Evolutionary conservation across 2,113 vertebrate species (phyloP), one percentile per base, ranked within the genome.

Genomic region (Poeciliopsis retropinna): DNA sequence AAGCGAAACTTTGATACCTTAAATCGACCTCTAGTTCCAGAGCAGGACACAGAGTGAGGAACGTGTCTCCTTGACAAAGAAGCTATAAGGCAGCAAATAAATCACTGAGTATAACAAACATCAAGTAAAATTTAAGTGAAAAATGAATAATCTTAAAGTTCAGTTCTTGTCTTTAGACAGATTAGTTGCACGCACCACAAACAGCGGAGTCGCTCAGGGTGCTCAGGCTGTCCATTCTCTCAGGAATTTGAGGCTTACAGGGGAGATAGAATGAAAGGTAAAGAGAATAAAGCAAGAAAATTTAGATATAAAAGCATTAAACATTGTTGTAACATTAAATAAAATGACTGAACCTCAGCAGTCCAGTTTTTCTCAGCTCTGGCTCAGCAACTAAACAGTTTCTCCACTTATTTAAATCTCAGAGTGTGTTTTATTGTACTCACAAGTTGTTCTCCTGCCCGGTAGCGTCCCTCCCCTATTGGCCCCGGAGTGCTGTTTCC

Each of bases 161-260:
- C 60, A 64, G 2, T 22, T 30, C 67, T 47, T 5, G 71, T 30
- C 14, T 47, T 19, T 19, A 17, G 44, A 19, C 44, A 47, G 62
- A 65, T 44, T 17, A 74, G 60, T 3, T 67, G 73, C 79, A 90
- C 91, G 51, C 91, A 95, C 94, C 93, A 73, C 90, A 92, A 69
- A 94, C 92, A 0, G 92, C 94, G 19, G 94, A 94, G 88, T 95
- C 94, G 79, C 94, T 95, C 68, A 94, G 91, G 3, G 93, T 90
- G 85, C 92, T 95, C 75, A 95, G 86, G 85, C 94, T 95, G 71
- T 95, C 94, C 83, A 94, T 93, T 85, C 94, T 84, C 86, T 95
- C 94, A 32, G 94, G 94, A 71, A 95, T 95, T 88, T 95, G 94
- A 78, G 94, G 94, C 94, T 95, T 41, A 68, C 13, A 1, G 22